Conservation (phyloP, 2,888 invertebrate genomes). For the Habroteleia sp. region DNA sequence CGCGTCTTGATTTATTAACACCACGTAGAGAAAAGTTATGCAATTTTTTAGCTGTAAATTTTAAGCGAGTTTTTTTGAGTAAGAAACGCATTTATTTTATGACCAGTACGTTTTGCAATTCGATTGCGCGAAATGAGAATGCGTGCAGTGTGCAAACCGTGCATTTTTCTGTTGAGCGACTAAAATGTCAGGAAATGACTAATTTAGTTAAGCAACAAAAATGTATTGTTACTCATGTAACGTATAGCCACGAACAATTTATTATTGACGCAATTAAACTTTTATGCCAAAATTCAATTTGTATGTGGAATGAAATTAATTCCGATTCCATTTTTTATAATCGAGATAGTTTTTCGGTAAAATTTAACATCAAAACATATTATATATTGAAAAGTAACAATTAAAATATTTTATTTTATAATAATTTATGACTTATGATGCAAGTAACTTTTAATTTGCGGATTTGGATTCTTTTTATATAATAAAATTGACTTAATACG, state of each 20-base stretch:
- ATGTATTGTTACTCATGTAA: conserved; percentile 5
- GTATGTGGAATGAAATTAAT: too few species aligned
- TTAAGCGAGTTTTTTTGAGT: conserved; percentile 20
- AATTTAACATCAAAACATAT: too few species aligned
- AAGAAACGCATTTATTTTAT: conserved; percentile 69
- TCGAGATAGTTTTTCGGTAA: too few species aligned
- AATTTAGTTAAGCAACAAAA: conserved; percentile 38
- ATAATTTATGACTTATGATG: neutral
- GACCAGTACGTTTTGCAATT: conserved; percentile 55
- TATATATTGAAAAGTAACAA: too few species aligned
- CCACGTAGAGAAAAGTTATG: conserved; percentile 21
- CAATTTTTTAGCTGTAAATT: too few species aligned
- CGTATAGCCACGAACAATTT: conserved; percentile 1
- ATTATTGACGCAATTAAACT: conserved; percentile 16
- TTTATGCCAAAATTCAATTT: too few species aligned
- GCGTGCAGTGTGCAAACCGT: conserved; percentile 35
- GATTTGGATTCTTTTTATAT: conserved; percentile 11
- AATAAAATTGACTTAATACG: too few species aligned
- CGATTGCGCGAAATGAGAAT: conserved; percentile 56
- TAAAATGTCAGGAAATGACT: conserved; percentile 42
- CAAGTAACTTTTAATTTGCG: conserved; percentile 2
- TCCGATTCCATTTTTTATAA: too few species aligned
- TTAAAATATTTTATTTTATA: neutral
- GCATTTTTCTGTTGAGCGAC: conserved; percentile 32
- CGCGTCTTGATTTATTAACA: neutral